Conservation (phyloP, 2,113 vertebrate genomes). For the Amazona vittata region DNA sequence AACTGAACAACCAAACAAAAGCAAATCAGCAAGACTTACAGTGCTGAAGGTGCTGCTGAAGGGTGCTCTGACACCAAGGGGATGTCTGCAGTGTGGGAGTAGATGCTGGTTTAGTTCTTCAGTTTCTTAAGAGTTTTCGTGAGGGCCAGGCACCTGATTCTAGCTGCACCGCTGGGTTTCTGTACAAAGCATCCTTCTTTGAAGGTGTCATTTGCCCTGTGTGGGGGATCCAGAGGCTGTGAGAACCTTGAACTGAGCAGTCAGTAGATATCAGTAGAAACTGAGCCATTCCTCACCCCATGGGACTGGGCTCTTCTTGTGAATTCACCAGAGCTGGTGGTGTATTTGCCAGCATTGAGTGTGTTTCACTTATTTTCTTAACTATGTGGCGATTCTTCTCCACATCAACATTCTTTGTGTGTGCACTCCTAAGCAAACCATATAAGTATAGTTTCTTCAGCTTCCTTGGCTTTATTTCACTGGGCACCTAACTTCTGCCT, state of each 20-base stretch:
- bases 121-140: not conserved
- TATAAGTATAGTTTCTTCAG: not conserved
- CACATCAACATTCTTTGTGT: not conserved
- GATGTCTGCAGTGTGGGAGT: not conserved
- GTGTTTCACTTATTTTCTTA: not conserved
- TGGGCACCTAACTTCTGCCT: not conserved
- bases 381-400: not conserved
- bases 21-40: not conserved
- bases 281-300: not conserved
- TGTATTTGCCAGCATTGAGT: not conserved
- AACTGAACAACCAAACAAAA: not conserved
- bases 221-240: not conserved
- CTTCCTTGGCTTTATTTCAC: not conserved
- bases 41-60: not conserved
- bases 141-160: not conserved
- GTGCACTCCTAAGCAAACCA: not conserved
- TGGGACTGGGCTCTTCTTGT: not conserved
- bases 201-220: not conserved
- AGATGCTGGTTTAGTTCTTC: not conserved
- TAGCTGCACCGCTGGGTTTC: not conserved
- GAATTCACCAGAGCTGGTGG: not conserved
- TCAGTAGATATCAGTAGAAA: conserved; percentile 29
- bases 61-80: not conserved
- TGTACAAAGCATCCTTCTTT: not conserved
- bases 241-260: not conserved